Percentiles rank a stretch among this genome's conserved stretches.
Conservation (phyloP, 2,113 vertebrate genomes). For the Neomonachus schauinslandi region DNA sequence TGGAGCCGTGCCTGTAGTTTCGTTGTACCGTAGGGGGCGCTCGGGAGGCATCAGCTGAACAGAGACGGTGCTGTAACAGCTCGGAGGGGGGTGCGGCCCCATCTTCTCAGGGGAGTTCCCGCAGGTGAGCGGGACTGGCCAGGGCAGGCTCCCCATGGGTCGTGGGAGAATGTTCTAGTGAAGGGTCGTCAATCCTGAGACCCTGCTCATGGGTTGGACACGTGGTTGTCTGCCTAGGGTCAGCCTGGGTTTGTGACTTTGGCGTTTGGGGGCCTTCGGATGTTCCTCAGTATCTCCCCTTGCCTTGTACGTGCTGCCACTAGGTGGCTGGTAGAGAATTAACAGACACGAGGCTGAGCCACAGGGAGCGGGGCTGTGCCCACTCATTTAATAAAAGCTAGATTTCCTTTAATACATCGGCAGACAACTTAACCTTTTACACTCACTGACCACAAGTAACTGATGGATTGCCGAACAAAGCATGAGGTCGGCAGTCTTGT, state of each 20-base stretch:
- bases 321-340: neutral
- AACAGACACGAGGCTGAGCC: neutral
- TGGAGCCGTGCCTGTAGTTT: neutral
- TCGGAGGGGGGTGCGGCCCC: neutral
- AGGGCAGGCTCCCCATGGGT: fast-evolving
- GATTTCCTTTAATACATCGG: neutral
- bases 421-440: neutral
- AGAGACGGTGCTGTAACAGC: neutral
- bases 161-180: neutral
- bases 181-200: neutral
- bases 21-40: neutral
- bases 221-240: neutral
- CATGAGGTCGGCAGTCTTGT: neutral
- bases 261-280: neutral
- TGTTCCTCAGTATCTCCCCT: neutral
- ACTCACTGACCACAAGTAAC: neutral
- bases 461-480: neutral
- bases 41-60: neutral
- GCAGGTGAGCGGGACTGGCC: neutral
- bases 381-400: neutral
- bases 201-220: neutral
- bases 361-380: neutral
- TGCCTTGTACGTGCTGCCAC: neutral
- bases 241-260: neutral
- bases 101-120: neutral